Evolutionary conservation across 2,888 invertebrate genomes (phyloP), one percentile per base, ranked within the genome.

Genomic region (Eupelmus urozonus): DNA sequence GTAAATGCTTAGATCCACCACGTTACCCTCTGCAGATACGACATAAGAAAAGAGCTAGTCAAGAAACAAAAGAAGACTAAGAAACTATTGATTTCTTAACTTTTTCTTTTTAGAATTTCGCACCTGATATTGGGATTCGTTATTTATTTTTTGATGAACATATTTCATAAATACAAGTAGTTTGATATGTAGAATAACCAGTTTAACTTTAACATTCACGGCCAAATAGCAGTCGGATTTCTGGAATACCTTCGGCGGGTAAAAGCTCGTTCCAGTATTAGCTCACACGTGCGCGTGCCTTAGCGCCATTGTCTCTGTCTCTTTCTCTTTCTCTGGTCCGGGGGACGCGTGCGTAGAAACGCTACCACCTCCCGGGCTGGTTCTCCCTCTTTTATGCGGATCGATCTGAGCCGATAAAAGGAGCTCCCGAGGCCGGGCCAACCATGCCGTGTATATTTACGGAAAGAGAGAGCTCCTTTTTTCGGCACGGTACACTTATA

Each of bases 331-430:
- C 34, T 34, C 45, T 25, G 59, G 23, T 49, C 51, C 59, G 51
- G 63, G 57, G 51, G 51, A 53, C 34, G 60, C 60, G 59, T 67
- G 60, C 66, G 55, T 76, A 63, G 16, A 63, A 63, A 63, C 40
- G 69, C 69, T 23, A 5, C 42, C 40, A n/a, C 27, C 57, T 23
- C n/a, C 29, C 13, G 18, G 51, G n/a, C 5, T 13, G 45, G 7
- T 11, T 49, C 3, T 20, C 7, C 40, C 53, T 20, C 57, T 23
- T 34, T 40, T 51, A n/a, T n/a, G n/a, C n/a, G 27, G 51, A 70
- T 70, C 63, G 76, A 72, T 66, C 71, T 62, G 18, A 57, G 53
- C 70, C 59, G 65, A 77, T 77, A 77, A 77, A 75, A 77, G 53
- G 63, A 77, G 66, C 76, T 71, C 70, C 45, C 51, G 57, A 63